Conservation (phyloP, 2,113 vertebrate genomes). For the Spea multiplicata region DNA sequence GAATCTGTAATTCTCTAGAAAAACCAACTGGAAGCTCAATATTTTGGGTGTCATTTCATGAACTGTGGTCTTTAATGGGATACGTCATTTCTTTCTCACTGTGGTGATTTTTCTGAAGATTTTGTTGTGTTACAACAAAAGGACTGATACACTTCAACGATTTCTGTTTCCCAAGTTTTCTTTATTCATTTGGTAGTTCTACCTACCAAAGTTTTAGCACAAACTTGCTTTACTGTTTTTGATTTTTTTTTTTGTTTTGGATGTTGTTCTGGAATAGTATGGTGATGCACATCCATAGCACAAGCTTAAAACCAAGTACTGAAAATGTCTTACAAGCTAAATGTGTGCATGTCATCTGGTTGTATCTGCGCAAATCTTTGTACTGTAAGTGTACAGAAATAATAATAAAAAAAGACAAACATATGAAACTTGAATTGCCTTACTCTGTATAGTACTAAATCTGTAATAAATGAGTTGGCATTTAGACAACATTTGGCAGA, state of each 20-base stretch:
- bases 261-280: slow-evolving; percentile 62
- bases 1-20: not conserved
- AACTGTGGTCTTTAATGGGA: not conserved
- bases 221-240: slow-evolving; percentile 62
- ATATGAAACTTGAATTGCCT: not conserved
- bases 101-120: slow-evolving; percentile 10
- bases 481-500: too few relatives aligned
- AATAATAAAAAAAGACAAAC: slow-evolving; percentile 58
- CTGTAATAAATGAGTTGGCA: not conserved
- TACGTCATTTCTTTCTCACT: slow-evolving; percentile 6
- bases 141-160: not conserved
- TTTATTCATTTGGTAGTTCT: not conserved
- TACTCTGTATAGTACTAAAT: not conserved
- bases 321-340: slow-evolving; percentile 68
- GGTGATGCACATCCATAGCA: slow-evolving; percentile 69
- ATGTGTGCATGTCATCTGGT: slow-evolving; percentile 75
- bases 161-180: not conserved
- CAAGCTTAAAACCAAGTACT: slow-evolving; percentile 68
- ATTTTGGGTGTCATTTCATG: slow-evolving; percentile 8
- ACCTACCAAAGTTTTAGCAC: slow-evolving; percentile 51
- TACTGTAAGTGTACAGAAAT: slow-evolving; percentile 79
- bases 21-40: not conserved
- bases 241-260: slow-evolving; percentile 8
- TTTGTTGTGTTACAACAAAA: slow-evolving; percentile 24
- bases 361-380: slow-evolving; percentile 70